These are phyloP conservation scores for Hypolimnas misippus DNA, from an alignment of 2,888 invertebrate genomes.

Conservation along the genomic window DNA sequence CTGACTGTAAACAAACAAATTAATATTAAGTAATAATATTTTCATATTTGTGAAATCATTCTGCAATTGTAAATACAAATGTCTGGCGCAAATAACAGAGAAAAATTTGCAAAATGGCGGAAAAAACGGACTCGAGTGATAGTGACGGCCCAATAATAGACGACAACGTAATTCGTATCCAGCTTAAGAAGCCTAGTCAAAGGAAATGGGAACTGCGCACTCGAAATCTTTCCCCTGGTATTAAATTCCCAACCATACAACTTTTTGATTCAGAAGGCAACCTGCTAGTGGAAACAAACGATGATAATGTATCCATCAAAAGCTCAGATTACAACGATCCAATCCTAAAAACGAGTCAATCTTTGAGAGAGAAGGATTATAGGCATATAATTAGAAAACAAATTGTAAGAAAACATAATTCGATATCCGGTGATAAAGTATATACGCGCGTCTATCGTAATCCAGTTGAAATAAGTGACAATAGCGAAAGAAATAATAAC, in stretches of 20 bases:
- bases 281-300: slow-evolving; percentile 85
- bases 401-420: slow-evolving; percentile 69
- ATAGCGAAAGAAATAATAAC: slow-evolving; percentile 45
- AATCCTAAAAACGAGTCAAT: slow-evolving; percentile 61
- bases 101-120: slow-evolving; percentile 61
- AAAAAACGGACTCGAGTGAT: slow-evolving; percentile 66
- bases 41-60: slow-evolving; percentile 51
- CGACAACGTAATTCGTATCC: slow-evolving; percentile 84
- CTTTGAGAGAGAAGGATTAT: slow-evolving; percentile 71
- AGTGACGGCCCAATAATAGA: slow-evolving; percentile 77
- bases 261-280: slow-evolving; percentile 86
- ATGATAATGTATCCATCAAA: slow-evolving; percentile 80
- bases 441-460: slow-evolving; percentile 72
- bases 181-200: slow-evolving; percentile 84
- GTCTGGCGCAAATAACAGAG: slow-evolving; percentile 46
- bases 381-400: slow-evolving; percentile 67
- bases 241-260: slow-evolving; percentile 85
- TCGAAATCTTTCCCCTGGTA: slow-evolving; percentile 85
- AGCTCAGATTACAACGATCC: slow-evolving; percentile 67
- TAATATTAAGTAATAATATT: slow-evolving; percentile 56
- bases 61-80: slow-evolving; percentile 44
- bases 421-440: slow-evolving; percentile 72
- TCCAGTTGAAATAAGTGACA: slow-evolving; percentile 51
- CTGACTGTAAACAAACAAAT: slow-evolving; percentile 82
- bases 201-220: slow-evolving; percentile 87